Evolutionary conservation across 2,113 vertebrate genomes (phyloP).

Genomic region (Rousettus leschenaultii): DNA sequence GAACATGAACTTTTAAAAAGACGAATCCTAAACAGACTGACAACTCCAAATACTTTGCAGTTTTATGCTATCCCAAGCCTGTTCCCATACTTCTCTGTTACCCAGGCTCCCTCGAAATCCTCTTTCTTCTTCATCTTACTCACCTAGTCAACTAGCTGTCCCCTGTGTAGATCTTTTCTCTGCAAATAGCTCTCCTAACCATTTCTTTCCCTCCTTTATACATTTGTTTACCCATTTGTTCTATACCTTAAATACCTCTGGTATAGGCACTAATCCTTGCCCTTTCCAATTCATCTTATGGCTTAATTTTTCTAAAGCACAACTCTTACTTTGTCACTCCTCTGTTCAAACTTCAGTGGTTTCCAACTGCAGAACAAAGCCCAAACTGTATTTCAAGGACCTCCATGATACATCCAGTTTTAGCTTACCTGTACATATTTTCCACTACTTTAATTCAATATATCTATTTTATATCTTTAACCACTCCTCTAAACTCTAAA

Average conservation of each 20-base stretch:
- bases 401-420: not conserved
- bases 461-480: not conserved
- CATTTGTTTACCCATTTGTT: not conserved
- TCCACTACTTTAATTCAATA: not conserved
- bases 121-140: not conserved
- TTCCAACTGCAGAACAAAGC: not conserved
- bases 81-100: not conserved
- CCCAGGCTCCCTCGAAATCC: not conserved
- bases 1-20: conserved; percentile 18
- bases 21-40: not conserved
- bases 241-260: not conserved
- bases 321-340: not conserved
- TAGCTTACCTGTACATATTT: not conserved
- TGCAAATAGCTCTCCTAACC: not conserved
- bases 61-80: not conserved
- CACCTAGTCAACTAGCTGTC: not conserved
- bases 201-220: not conserved
- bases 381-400: not conserved
- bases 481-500: not conserved
- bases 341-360: not conserved
- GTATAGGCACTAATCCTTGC: not conserved
- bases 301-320: not conserved
- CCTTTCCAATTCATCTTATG: not conserved
- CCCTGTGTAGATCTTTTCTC: not conserved
- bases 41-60: not conserved